These are phyloP conservation scores for Conus betulinus DNA, from an alignment of 1,140 invertebrate genomes.

Conservation along the genomic window DNA sequence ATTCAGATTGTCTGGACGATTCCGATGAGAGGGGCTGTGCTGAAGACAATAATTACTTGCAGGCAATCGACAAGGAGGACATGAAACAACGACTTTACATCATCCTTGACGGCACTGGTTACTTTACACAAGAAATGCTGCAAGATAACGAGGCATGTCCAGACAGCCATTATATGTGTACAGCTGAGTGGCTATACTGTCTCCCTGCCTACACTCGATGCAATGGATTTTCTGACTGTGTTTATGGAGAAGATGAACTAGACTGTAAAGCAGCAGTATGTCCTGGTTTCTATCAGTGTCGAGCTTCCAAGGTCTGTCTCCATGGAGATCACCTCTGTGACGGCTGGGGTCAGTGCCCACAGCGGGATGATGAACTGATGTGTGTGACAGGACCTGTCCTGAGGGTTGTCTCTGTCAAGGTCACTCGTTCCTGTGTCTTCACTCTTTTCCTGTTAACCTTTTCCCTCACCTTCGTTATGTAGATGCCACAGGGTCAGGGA, in stretches of 20 bases:
- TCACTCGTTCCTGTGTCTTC: background rate
- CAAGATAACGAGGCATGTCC: background rate
- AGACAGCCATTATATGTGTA: background rate
- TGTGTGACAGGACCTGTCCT: conserved; percentile 13
- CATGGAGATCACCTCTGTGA: conserved; percentile 34
- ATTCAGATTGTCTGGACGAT: background rate
- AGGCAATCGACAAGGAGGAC: background rate
- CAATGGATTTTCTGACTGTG: background rate
- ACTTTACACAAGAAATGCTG: background rate
- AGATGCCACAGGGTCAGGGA: background rate
- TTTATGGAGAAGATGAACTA: background rate
- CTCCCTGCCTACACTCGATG: background rate
- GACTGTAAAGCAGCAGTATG: background rate
- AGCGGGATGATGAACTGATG: conserved; percentile 24
- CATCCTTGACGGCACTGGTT: background rate
- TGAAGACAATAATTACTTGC: background rate
- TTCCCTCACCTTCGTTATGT: background rate
- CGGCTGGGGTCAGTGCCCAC: conserved; percentile 25
- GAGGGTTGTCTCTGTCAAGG: background rate
- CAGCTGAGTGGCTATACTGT: background rate
- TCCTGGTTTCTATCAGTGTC: conserved; percentile 7
- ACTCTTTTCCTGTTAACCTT: background rate
- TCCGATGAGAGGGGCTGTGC: background rate
- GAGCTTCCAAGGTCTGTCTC: conserved; percentile 5
- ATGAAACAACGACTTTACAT: background rate